Percentiles rank a stretch among this genome's conserved stretches.
These are phyloP conservation scores for Pituophis catenifer DNA, from an alignment of 2,113 vertebrate genomes.

Conservation along the genomic window DNA sequence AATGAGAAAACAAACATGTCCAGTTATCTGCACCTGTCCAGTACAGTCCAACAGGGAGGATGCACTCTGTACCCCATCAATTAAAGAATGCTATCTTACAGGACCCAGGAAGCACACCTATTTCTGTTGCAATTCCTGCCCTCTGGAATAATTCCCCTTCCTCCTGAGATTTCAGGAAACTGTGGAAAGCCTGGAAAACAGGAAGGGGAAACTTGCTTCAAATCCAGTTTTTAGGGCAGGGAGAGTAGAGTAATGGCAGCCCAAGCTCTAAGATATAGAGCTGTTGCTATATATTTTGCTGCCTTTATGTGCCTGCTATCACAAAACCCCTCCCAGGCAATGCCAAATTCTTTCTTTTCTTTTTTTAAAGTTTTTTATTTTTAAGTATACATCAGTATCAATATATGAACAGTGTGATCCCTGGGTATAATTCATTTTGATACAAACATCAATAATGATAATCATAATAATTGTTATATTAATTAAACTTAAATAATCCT, in stretches of 20 bases:
- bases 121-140: neutral
- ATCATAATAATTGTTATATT: too few relatives aligned
- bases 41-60: neutral
- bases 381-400: too few relatives aligned
- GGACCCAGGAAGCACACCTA: neutral
- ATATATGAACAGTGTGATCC: too few relatives aligned
- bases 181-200: neutral
- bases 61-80: neutral
- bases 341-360: neutral
- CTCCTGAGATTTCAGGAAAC: neutral
- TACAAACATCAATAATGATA: too few relatives aligned
- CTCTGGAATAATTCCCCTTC: neutral
- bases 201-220: neutral
- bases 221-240: neutral
- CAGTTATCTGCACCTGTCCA: neutral
- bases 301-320: neutral
- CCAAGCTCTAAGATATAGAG: neutral
- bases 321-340: neutral
- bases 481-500: too few relatives aligned
- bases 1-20: neutral
- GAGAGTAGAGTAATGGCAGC: neutral
- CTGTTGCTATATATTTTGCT: neutral
- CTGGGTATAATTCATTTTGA: too few relatives aligned
- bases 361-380: too few relatives aligned
- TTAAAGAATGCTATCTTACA: neutral